Evolutionary conservation across 1,140 invertebrate species (phyloP).

Genomic region (Drosophila cardini): DNA sequence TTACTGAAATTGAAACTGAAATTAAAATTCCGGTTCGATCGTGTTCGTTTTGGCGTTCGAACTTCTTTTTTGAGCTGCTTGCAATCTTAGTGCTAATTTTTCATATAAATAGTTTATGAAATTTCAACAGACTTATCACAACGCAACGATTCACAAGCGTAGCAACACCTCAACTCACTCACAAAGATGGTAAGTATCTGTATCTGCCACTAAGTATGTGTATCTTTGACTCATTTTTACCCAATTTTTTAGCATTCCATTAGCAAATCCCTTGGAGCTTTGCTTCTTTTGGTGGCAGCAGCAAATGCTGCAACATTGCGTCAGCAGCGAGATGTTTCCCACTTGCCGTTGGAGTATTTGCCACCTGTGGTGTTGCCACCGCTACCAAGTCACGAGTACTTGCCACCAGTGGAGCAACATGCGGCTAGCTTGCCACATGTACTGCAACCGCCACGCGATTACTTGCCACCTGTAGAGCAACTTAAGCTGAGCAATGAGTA

Average conservation of each 20-base stretch:
- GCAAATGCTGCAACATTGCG: slow-evolving; percentile 14
- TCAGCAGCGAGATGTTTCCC: slow-evolving; percentile 61
- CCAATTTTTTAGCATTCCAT: neutral
- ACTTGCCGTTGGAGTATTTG: slow-evolving; percentile 69
- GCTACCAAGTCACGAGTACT: slow-evolving; percentile 67
- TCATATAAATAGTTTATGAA: slow-evolving; percentile 73
- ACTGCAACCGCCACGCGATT: slow-evolving; percentile 62
- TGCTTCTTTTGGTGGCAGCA: slow-evolving; percentile 37
- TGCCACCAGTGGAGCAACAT: slow-evolving; percentile 71
- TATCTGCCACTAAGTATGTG: neutral
- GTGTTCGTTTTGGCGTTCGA: slow-evolving; percentile 41
- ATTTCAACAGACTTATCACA: slow-evolving; percentile 70
- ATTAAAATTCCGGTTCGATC: slow-evolving; percentile 57
- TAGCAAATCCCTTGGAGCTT: slow-evolving; percentile 7
- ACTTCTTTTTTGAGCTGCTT: slow-evolving; percentile 28
- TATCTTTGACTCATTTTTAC: neutral
- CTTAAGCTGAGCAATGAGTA: slow-evolving; percentile 35
- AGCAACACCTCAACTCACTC: slow-evolving; percentile 31
- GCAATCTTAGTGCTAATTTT: slow-evolving; percentile 68
- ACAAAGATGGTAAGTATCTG: slow-evolving; percentile 42
- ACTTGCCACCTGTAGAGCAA: slow-evolving; percentile 59
- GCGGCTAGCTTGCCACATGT: slow-evolving; percentile 62
- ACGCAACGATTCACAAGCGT: slow-evolving; percentile 40
- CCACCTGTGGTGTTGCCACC: slow-evolving; percentile 69
- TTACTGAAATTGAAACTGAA: slow-evolving; percentile 23